Base-by-base conservation (phyloP, 2,888 invertebrate species). In the Perizoma affinitatum region DNA sequence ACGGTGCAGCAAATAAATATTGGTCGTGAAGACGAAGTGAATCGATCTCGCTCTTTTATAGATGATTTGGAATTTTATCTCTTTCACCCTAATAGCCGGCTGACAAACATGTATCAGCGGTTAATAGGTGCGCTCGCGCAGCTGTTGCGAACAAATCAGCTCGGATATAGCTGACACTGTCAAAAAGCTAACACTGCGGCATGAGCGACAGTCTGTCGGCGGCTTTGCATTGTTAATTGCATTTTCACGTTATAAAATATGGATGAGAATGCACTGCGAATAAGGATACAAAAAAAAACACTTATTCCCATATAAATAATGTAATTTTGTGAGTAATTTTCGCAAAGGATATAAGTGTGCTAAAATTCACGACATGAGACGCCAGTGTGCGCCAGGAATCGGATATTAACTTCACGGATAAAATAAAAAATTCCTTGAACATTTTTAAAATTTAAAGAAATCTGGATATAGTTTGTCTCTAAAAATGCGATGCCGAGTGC, bases 81-180 rank as follows among this genome's bases (percentile, higher is more conserved):
- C 90, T 86, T 85, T 91, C 91, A 70, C 87, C 83, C 92, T 92
- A 92, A 91, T 91, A 91, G 92, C 91, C 90, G 90, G 84, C 90
- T 90, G 91, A 91, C 91, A 90, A 91, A 91, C 92, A 91, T 92
- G 92, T 91, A 91, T 91, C 92, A 91, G 90, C 88, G 92, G 90
- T 91, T 91, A 92, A 92, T 92, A 92, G 91, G 91, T 91, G 90
- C 88, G 91, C 86, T 79, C 83, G 73, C 87, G 90, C 91, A 92
- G 91, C 91, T 92, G 91, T 88, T 86, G 89, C 88, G 89, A 90
- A 92, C 91, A 92, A 92, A 92, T 92, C 91, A 92, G 91, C 84
- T 91, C 88, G 83, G 86, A 90, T 91, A 90, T 91, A 92, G 90
- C 87, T 88, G 89, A 87, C 91, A 87, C 86, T 90, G 91, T 91